These are phyloP conservation scores for Paratrypauchen microcephalus DNA, from an alignment of 2,797 vertebrate species.

Conservation along the genomic window DNA sequence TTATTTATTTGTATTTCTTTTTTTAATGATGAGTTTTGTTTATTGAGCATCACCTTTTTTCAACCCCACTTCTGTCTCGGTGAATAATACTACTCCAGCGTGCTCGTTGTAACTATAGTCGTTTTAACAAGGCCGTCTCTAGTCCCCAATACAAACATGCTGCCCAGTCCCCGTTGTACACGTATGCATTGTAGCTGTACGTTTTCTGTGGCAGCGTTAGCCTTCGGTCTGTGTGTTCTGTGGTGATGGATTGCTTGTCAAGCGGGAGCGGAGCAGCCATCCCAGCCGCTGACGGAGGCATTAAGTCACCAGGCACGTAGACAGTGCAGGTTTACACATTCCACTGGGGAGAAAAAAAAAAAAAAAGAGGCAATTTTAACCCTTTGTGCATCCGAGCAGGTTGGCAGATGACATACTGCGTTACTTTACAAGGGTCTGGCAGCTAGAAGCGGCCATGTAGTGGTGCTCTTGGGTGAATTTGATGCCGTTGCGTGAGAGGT, in stretches of 20 bases:
- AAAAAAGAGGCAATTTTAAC: conserved; percentile 70
- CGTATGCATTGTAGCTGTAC: conserved; percentile 41
- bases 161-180: not conserved
- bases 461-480: conserved; percentile 25
- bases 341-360: conserved; percentile 64
- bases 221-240: conserved; percentile 67
- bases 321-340: conserved; percentile 57
- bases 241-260: conserved; percentile 80
- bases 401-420: conserved; percentile 53
- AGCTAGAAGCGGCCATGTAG: conserved; percentile 12
- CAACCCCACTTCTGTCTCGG: not conserved
- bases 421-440: conserved; percentile 45
- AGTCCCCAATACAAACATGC: conserved; percentile 12
- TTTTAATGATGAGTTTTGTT: no score
- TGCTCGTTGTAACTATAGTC: conserved; percentile 29
- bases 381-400: conserved; percentile 54
- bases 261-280: conserved; percentile 52
- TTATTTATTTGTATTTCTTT: no score
- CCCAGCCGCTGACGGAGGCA: conserved; percentile 70
- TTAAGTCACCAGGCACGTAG: conserved; percentile 78
- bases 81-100: conserved; percentile 12
- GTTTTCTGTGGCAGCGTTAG: conserved; percentile 49
- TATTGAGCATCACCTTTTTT: no score
- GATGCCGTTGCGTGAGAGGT: conserved; percentile 36
- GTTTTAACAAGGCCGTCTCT: conserved; percentile 42